A percentile compares a stretch with the other conserved stretches of the same genome.
phyloP scores from a whole-genome alignment of 2,797 vertebrate genomes.

The Protosalanx chinensis region DNA sequence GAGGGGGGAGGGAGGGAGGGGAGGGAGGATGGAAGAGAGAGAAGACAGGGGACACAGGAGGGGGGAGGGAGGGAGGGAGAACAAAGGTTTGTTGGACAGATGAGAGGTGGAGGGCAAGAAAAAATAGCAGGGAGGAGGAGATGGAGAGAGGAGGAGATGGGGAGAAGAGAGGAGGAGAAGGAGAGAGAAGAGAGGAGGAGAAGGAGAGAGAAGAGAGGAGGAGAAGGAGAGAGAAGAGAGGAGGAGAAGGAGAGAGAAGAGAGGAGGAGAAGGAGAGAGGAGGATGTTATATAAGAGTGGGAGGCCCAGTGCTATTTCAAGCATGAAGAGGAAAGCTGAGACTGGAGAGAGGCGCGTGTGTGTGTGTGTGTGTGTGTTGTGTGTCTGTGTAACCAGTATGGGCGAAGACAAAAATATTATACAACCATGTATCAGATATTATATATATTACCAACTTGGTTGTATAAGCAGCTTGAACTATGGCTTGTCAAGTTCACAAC shows the following conservation, averaged over 20 bases:
- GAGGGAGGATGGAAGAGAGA: too few relatives aligned
- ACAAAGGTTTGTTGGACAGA: too few relatives aligned
- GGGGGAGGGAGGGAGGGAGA: too few relatives aligned
- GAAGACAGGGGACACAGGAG: too few relatives aligned
- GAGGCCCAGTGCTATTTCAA: slow-evolving; percentile 15
- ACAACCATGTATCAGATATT: not conserved
- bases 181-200: too few relatives aligned
- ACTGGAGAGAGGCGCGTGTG: slow-evolving; percentile 21
- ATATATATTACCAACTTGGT: not conserved
- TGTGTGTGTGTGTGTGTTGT: slow-evolving; percentile 23
- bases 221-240: slow-evolving; percentile 1
- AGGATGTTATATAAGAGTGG: slow-evolving; percentile 9
- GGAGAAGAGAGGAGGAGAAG: not conserved
- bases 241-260: too few relatives aligned
- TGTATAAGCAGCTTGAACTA: slow-evolving; percentile 27
- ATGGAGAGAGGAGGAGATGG: not conserved
- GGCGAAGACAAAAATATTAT: slow-evolving; percentile 9
- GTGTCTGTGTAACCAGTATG: slow-evolving; percentile 15
- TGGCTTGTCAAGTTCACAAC: slow-evolving; percentile 15
- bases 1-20: too few relatives aligned
- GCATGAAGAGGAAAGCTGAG: slow-evolving; percentile 3
- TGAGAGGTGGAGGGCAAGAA: too few relatives aligned
- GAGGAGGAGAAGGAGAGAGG: not conserved
- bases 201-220: not conserved
- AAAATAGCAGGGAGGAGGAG: not conserved